Percentiles rank a stretch among this genome's conserved stretches.
phyloP scores from a whole-genome alignment of 2,797 vertebrate genomes.

The Trematomus bernacchii region DNA sequence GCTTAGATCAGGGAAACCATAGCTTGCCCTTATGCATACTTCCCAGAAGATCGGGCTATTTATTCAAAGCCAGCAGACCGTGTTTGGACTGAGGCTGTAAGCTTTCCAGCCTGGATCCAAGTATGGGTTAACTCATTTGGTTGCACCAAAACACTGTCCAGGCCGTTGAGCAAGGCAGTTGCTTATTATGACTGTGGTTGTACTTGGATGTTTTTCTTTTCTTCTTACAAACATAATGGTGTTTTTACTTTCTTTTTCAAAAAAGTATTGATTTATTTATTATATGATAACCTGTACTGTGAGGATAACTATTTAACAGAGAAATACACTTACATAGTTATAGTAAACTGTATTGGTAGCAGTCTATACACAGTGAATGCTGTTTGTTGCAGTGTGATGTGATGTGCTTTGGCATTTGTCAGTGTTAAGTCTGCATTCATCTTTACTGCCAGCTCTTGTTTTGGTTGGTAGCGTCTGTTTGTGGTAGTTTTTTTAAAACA shows the following conservation, averaged over 20 bases:
- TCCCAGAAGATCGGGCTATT: constrained; percentile 72
- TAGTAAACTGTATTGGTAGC: neutral
- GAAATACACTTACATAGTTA: neutral
- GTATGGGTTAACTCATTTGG: constrained; percentile 41
- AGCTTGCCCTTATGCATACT: constrained; percentile 64
- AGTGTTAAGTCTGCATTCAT: constrained; percentile 13
- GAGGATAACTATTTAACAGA: neutral
- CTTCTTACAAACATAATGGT: neutral
- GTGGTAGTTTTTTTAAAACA: constrained; percentile 19
- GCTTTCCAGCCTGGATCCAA: constrained; percentile 43
- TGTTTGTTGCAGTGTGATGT: constrained; percentile 1
- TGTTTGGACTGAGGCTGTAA: constrained; percentile 50
- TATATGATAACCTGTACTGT: neutral
- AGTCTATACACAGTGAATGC: neutral
- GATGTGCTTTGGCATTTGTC: constrained; percentile 15
- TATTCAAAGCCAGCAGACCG: constrained; percentile 59
- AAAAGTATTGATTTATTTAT: neutral
- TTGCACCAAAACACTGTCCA: constrained; percentile 13
- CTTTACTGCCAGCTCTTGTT: constrained; percentile 22
- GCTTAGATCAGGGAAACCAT: constrained; percentile 77
- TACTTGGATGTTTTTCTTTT: neutral
- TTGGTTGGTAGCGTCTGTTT: constrained; percentile 10
- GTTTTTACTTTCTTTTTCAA: too few relatives aligned
- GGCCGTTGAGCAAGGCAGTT: neutral
- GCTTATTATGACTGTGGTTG: neutral